Evolutionary conservation across 2,113 vertebrate genomes (phyloP).

Genomic region (Neotoma lepida): DNA sequence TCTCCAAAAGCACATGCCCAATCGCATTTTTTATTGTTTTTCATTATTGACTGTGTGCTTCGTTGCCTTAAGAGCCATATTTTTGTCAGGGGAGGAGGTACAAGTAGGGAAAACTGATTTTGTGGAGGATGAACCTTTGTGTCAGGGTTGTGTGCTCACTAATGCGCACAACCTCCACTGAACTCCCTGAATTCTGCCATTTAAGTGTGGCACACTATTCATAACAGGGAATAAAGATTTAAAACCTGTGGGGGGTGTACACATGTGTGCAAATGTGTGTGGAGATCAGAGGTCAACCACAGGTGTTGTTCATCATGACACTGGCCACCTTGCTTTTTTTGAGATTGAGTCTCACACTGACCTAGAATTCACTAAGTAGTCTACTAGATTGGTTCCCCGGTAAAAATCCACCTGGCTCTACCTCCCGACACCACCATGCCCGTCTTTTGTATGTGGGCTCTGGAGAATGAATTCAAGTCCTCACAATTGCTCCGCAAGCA

Average conservation of each 20-base stretch:
- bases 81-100: conserved; percentile 81
- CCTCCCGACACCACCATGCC: not conserved
- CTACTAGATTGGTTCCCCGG: not conserved
- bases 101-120: conserved; percentile 72
- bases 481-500: not conserved
- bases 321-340: not conserved
- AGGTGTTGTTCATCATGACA: not conserved
- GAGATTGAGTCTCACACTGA: not conserved
- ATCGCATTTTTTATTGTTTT: conserved; percentile 86
- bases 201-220: not conserved
- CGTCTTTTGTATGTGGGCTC: not conserved
- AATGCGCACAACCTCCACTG: not conserved
- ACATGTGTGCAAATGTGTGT: too few relatives aligned
- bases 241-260: not conserved
- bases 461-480: not conserved
- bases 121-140: conserved; percentile 35
- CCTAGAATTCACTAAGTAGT: not conserved
- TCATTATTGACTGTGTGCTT: conserved; percentile 87
- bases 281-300: not conserved
- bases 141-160: conserved; percentile 19
- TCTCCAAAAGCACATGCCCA: conserved; percentile 81
- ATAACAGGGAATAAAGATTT: not conserved
- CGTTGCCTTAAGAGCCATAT: conserved; percentile 81
- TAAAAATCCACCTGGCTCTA: not conserved
- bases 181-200: not conserved